A percentile compares a stretch with the other conserved stretches of the same genome.
Conservation (phyloP, 2,888 invertebrate genomes). For the Plemyria rubiginata region DNA sequence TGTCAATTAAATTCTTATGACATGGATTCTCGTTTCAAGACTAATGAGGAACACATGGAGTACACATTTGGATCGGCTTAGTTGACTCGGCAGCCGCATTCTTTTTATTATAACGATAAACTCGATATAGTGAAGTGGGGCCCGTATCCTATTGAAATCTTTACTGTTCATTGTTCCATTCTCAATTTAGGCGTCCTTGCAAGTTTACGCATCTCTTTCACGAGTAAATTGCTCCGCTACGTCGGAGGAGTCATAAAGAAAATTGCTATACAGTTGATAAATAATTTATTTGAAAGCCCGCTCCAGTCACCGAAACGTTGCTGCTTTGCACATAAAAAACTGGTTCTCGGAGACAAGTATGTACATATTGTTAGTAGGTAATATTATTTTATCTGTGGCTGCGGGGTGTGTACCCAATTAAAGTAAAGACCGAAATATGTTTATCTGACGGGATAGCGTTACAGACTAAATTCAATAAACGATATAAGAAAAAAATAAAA, state of each 20-base stretch:
- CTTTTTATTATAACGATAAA: constrained; percentile 35
- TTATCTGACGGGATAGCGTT: too few relatives aligned
- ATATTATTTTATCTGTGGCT: too few relatives aligned
- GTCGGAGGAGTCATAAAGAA: constrained; percentile 85
- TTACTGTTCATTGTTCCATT: constrained; percentile 75
- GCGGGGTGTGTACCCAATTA: too few relatives aligned
- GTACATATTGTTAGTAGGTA: too few relatives aligned
- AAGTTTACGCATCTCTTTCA: constrained; percentile 84
- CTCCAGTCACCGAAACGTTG: constrained; percentile 83
- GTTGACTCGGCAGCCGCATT: constrained; percentile 33
- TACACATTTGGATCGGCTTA: constrained; percentile 45
- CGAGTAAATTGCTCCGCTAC: constrained; percentile 83
- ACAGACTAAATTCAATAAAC: too few relatives aligned
- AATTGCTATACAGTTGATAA: constrained; percentile 86
- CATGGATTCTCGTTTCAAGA: constrained; percentile 64
- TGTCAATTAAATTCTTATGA: constrained; percentile 69
- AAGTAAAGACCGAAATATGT: too few relatives aligned
- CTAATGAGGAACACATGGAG: constrained; percentile 70
- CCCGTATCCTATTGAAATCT: constrained; percentile 70
- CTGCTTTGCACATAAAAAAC: constrained; percentile 41
- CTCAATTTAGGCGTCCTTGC: constrained; percentile 80
- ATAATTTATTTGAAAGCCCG: constrained; percentile 85
- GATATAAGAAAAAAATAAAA: too few relatives aligned
- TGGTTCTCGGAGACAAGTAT: background rate
- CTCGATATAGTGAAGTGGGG: constrained; percentile 40